Base-by-base conservation (phyloP, 2,888 invertebrate species). In the Leptinotarsa rubiginosa region DNA sequence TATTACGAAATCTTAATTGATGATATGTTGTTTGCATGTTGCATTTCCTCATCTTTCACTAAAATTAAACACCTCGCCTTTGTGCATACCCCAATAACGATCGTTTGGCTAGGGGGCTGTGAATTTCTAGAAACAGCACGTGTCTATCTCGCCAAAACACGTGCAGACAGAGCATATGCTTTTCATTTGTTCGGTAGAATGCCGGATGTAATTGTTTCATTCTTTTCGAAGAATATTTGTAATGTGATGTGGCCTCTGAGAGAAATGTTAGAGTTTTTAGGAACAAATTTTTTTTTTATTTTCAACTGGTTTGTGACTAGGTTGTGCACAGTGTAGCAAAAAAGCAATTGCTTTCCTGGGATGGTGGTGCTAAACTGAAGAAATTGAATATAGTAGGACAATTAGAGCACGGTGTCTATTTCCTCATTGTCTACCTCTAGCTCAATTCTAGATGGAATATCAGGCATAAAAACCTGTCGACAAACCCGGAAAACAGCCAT, bases 201-300 rank as follows among this genome's bases (percentile, higher is more conserved):
- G 20, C 62, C 62, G 62, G 62, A 62, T 31, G 62, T 41, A 41
- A 62, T 62, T 62, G 62, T 62, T 62, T 62, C 41, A n/a, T n/a
- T 41, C 2, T 41, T 41, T 41, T 41, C 41, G 0, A 41, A 41
- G 10, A 41, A 10, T 41, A 41, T 41, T 41, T 41, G 41, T 41
- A 12, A 12, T 41, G 10, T 10, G 10, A 10, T 41, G 41, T 41
- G 10, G 2, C 10, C 41, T 41, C 2, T 41, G 41, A 41, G 10
- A 41, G 41, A 41, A 41, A 41, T 41, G 41, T 41, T 10, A 41
- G 31, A 25, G 7, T 31, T 10, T 31, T 62, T n/a, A 16, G 13
- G 13, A 25, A 22, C 59, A 25, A 15, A 59, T 3, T 15, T 10
- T 64, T 70, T 70, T 47, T 41, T 7, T 1, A 31, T 7, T 31